Evolutionary conservation across 2,888 invertebrate genomes (phyloP).

Genomic region (Endotricha flammealis): DNA sequence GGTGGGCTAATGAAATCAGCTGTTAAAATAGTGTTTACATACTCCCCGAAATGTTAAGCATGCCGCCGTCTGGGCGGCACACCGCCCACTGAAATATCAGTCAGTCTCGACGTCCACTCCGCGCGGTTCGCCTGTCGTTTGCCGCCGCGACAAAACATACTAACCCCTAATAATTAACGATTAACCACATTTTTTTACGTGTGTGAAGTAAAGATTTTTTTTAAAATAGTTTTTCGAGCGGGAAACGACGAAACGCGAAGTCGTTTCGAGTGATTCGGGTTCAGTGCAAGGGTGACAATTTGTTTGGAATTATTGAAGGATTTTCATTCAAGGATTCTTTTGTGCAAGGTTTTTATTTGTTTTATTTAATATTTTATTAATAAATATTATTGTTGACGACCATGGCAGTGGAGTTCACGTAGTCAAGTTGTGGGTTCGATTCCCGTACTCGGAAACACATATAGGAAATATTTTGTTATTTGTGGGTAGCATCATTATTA

Average conservation of each 20-base stretch:
- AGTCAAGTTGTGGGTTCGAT: too few relatives aligned
- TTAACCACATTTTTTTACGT: slow-evolving; percentile 34
- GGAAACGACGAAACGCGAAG: slow-evolving; percentile 51
- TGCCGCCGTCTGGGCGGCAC: slow-evolving; percentile 45
- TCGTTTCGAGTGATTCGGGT: slow-evolving; percentile 54
- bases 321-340: slow-evolving; percentile 51
- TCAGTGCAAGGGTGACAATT: slow-evolving; percentile 44
- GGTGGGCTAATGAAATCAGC: too few relatives aligned
- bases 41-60: slow-evolving; percentile 12
- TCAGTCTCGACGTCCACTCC: slow-evolving; percentile 77
- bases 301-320: slow-evolving; percentile 41
- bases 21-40: too few relatives aligned
- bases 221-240: slow-evolving; percentile 33
- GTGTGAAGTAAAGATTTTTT: slow-evolving; percentile 24
- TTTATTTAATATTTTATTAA: slow-evolving; percentile 13
- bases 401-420: too few relatives aligned
- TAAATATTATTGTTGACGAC: too few relatives aligned
- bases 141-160: slow-evolving; percentile 40
- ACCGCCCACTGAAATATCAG: slow-evolving; percentile 64
- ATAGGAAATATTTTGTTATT: too few relatives aligned
- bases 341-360: slow-evolving; percentile 30
- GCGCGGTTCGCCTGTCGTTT: slow-evolving; percentile 76
- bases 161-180: slow-evolving; percentile 31
- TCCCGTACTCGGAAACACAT: too few relatives aligned
- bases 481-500: too few relatives aligned